Evolutionary conservation across 2,888 invertebrate species (phyloP).

Genomic region (Rapana venosa): DNA sequence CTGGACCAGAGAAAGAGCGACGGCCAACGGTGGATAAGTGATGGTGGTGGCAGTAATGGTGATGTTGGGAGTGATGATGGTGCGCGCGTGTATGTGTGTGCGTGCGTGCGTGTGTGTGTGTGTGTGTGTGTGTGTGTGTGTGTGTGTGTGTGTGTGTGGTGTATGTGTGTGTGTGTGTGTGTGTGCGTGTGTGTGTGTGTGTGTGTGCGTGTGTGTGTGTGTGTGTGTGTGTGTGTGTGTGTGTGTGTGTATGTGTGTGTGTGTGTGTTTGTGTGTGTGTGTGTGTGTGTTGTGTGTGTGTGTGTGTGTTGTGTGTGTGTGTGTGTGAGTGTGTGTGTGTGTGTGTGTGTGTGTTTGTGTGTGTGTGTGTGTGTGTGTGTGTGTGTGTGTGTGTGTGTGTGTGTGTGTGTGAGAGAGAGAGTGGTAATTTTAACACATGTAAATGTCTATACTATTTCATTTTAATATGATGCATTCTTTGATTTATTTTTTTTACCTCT

Average conservation of each 20-base stretch:
- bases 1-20: too few species aligned
- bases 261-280: not conserved
- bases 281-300: not conserved
- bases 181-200: not conserved
- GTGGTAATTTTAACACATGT: too few species aligned
- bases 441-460: too few species aligned
- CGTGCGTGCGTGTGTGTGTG: too few species aligned
- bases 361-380: too few species aligned
- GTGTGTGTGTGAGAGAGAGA: not conserved
- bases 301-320: not conserved
- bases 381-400: not conserved
- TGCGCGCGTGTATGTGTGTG: too few species aligned
- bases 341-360: not conserved
- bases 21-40: too few species aligned
- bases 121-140: too few species aligned
- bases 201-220: conserved; percentile 12
- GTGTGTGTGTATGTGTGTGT: conserved; percentile 6
- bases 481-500: too few species aligned
- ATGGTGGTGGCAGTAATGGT: too few species aligned
- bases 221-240: conserved; percentile 10
- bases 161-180: not conserved
- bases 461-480: too few species aligned
- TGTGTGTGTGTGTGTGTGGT: not conserved
- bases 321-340: not conserved
- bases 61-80: too few species aligned